phyloP scores from a whole-genome alignment of 2,797 vertebrate genomes.

The Pseudotriccus pelzelni region DNA sequence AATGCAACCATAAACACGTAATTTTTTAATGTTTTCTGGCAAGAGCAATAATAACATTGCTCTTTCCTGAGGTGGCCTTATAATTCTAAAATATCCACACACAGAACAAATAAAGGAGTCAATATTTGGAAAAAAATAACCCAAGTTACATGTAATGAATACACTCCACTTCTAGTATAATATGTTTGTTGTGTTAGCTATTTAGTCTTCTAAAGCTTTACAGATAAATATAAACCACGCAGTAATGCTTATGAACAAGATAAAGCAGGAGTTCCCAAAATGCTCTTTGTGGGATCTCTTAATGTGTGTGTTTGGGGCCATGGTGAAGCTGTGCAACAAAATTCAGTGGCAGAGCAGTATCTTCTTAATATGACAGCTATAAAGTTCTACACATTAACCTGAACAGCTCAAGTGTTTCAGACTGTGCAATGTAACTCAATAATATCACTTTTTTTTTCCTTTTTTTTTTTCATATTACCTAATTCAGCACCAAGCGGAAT shows the following conservation, averaged over 20 bases:
- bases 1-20: neutral
- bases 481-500: neutral
- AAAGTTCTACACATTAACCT: neutral
- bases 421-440: neutral
- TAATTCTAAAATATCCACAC: slow-evolving; percentile 2
- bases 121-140: neutral
- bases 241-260: neutral
- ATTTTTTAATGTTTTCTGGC: slow-evolving; percentile 3
- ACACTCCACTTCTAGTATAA: neutral
- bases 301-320: fast-evolving
- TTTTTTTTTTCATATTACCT: slow-evolving; percentile 1
- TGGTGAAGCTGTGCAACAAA: neutral
- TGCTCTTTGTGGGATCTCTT: neutral
- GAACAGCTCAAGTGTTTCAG: neutral
- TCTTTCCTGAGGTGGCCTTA: neutral
- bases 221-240: neutral
- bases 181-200: neutral
- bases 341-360: fast-evolving
- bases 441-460: neutral
- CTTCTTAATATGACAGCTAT: neutral
- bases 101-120: neutral
- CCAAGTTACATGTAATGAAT: neutral
- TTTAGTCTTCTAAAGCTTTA: neutral
- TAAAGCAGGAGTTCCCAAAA: neutral
- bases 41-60: neutral